phyloP scores from a whole-genome alignment of 1,140 invertebrate species.

The Sarcophaga bullata region DNA sequence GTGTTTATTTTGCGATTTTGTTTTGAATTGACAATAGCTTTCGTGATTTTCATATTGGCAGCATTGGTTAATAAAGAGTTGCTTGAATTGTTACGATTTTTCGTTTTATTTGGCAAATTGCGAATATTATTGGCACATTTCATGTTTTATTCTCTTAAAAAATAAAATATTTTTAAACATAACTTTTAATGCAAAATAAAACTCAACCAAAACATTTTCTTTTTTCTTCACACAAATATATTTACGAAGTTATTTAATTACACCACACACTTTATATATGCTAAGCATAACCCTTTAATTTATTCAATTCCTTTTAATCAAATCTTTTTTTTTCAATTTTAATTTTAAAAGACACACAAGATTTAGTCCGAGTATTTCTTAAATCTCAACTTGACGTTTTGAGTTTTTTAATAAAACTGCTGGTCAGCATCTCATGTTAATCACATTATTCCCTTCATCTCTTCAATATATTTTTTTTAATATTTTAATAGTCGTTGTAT shows the following conservation, averaged over 20 bases:
- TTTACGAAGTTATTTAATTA: no score
- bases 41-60: slow-evolving; percentile 60
- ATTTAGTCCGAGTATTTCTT: slow-evolving; percentile 27
- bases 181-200: not conserved
- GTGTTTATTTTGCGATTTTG: slow-evolving; percentile 44
- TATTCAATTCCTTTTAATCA: not conserved
- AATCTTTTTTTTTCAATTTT: no score
- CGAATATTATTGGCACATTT: slow-evolving; percentile 30
- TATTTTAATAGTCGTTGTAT: not conserved
- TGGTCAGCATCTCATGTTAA: slow-evolving; percentile 8
- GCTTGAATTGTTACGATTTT: slow-evolving; percentile 23
- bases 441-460: slow-evolving; percentile 21
- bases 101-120: not conserved
- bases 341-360: no score
- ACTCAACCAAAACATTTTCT: slow-evolving; percentile 26
- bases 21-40: slow-evolving; percentile 54
- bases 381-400: slow-evolving; percentile 3
- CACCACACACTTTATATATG: not conserved
- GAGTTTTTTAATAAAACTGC: slow-evolving; percentile 37
- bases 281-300: not conserved
- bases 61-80: slow-evolving; percentile 53
- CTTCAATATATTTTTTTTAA: not conserved
- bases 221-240: not conserved
- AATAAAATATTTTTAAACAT: not conserved
- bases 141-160: not conserved